Base-by-base conservation (phyloP, 2,888 invertebrate genomes). In the Sarcophaga variegata region DNA sequence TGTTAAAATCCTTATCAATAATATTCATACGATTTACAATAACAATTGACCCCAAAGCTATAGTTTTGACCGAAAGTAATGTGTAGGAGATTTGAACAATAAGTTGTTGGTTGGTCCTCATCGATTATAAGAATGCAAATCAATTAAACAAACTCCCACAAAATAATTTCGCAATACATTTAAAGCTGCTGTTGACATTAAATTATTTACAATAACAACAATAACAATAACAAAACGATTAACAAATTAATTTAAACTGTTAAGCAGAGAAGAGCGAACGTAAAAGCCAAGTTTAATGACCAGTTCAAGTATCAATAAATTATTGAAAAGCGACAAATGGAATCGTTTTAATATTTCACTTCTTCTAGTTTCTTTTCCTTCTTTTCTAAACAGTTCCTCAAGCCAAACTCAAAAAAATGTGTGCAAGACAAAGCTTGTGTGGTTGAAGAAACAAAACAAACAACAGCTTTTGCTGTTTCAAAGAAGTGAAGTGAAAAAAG, bases 141-240 rank as follows among this genome's bases (percentile, higher is more conserved):
- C 54, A 75, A 84, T 75, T 84, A 64, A n/a, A 66, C 3, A 80
- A 71, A 66, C 80, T 66, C 47, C 75, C 71, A 76, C 71, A 80
- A 80, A 60, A 70, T 64, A 83, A 60, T 74, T 74, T 54, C 10
- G 12, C 1, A 17, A 20, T 62, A 59, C 17, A 59, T n/a, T 20
- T 37, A 10, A 76, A 49, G 4, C 5, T 2, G 17, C 10, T 22
- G 17, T 11, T 67, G 37, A 12, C 10, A 64, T 17, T 25, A 27
- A 71, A n/a, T 71, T 54, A 71, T 71, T 71, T 25, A 71, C 54
- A 25, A 49, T 20, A 70, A 70, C 5, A 66, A 70, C 54, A 25
- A 25, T 2, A 66, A 70, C 54, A 25, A 49, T 25, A 70, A 70
- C 14, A 37, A 37, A 17, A 66, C 45, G 4, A 37, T 37, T 37